Evolutionary conservation across 2,797 vertebrate genomes (phyloP).

Genomic region (Falco columbarius): DNA sequence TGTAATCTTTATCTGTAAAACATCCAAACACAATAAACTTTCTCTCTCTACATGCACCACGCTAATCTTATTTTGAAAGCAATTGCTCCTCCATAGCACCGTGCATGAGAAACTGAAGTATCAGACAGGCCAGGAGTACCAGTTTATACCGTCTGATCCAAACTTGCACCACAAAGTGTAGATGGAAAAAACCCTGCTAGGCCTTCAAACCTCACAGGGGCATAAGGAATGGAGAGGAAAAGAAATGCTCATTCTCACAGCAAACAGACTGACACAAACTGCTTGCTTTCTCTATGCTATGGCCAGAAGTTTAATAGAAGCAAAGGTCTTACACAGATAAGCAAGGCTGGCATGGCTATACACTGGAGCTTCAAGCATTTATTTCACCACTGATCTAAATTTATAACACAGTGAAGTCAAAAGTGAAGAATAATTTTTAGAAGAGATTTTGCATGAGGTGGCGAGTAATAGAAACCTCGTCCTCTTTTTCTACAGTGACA

Average conservation of each 20-base stretch:
- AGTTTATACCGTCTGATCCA: neutral
- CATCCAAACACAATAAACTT: neutral
- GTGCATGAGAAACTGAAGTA: neutral
- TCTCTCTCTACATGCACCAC: neutral
- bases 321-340: neutral
- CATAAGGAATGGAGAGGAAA: neutral
- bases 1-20: neutral
- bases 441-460: neutral
- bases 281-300: neutral
- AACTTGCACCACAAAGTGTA: neutral
- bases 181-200: neutral
- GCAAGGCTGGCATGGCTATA: neutral
- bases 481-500: neutral
- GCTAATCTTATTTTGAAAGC: neutral
- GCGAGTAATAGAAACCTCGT: neutral
- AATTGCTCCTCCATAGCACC: fast-evolving
- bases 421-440: neutral
- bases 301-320: neutral
- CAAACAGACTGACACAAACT: neutral
- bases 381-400: neutral
- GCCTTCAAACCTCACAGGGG: neutral
- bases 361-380: neutral
- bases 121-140: neutral
- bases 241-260: neutral
- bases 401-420: neutral